Conservation (phyloP, 2,888 invertebrate genomes). For the Linnaemya vulpina region DNA sequence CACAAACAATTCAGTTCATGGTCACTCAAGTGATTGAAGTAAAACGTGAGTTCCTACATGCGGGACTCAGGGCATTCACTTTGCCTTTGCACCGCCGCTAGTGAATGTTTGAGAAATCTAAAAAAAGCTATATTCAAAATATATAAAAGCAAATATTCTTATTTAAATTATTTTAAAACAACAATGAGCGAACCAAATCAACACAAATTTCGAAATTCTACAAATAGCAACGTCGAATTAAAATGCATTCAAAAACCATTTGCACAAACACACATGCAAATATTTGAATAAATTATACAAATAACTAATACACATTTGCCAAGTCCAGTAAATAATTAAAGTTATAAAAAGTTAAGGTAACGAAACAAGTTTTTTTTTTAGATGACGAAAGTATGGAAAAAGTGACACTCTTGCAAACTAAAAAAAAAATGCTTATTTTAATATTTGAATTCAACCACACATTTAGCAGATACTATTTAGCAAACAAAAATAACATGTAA, state of each 20-base stretch:
- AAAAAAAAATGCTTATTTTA: slow-evolving; percentile 42
- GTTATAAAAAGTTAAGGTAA: slow-evolving; percentile 7
- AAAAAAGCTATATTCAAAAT: not conserved
- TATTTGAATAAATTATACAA: slow-evolving; percentile 31
- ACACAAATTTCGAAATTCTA: slow-evolving; percentile 45
- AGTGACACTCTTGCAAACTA: not conserved
- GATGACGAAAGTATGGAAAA: not conserved
- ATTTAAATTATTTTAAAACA: slow-evolving; percentile 5
- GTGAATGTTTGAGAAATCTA: not conserved
- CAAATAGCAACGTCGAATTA: slow-evolving; percentile 17
- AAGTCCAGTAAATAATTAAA: slow-evolving; percentile 1
- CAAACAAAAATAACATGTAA: slow-evolving; percentile 4
- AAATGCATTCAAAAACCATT: slow-evolving; percentile 25
- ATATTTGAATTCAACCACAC: slow-evolving; percentile 23
- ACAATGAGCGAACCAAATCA: slow-evolving; percentile 1
- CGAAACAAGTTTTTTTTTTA: slow-evolving; percentile 24
- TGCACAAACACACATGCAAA: not conserved
- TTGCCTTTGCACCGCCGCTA: too few species aligned
- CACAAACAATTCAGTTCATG: too few species aligned
- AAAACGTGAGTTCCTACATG: too few species aligned
- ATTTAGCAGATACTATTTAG: slow-evolving; percentile 29
- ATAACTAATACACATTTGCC: slow-evolving; percentile 31
- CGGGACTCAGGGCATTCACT: too few species aligned
- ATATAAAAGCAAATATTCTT: not conserved
- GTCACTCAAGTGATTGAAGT: too few species aligned